Percentiles rank a stretch among this genome's conserved stretches.
These are phyloP conservation scores for Thymelicus acteon DNA, from an alignment of 2,888 invertebrate genomes.

Conservation along the genomic window DNA sequence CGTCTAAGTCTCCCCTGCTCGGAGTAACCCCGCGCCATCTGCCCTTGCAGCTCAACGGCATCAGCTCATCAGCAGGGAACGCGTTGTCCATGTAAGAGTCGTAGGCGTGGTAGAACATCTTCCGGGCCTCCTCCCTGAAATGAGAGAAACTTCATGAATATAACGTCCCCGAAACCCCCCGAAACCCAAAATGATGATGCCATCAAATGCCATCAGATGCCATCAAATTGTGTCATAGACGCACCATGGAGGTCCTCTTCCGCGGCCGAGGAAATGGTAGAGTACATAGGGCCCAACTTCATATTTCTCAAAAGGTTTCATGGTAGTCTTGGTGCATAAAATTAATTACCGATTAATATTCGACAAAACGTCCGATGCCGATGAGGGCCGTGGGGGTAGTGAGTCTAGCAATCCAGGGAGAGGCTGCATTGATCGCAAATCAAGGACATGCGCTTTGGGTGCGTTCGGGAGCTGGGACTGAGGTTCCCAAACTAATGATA, in stretches of 20 bases:
- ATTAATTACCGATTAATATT: background rate
- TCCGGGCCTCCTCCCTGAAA: conserved; percentile 93
- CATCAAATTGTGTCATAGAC: background rate
- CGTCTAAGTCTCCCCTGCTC: conserved; percentile 98
- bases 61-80: conserved; percentile 98
- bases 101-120: conserved; percentile 99
- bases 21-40: conserved; percentile 95
- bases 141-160: background rate
- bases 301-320: no score
- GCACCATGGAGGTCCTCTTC: background rate
- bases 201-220: background rate
- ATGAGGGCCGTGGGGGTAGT: background rate
- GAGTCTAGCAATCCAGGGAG: background rate
- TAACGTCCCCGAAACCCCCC: background rate
- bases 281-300: background rate
- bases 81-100: conserved; percentile 98
- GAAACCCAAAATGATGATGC: background rate
- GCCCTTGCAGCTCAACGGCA: conserved; percentile 98
- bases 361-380: background rate
- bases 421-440: conserved; percentile 21
- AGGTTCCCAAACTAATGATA: background rate
- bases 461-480: conserved; percentile 9
- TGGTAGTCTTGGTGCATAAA: background rate
- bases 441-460: conserved; percentile 21
- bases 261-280: background rate